Evolutionary conservation across 2,888 invertebrate genomes (phyloP), one percentile per base, ranked within the genome.

Genomic region (Smittia sp.): DNA sequence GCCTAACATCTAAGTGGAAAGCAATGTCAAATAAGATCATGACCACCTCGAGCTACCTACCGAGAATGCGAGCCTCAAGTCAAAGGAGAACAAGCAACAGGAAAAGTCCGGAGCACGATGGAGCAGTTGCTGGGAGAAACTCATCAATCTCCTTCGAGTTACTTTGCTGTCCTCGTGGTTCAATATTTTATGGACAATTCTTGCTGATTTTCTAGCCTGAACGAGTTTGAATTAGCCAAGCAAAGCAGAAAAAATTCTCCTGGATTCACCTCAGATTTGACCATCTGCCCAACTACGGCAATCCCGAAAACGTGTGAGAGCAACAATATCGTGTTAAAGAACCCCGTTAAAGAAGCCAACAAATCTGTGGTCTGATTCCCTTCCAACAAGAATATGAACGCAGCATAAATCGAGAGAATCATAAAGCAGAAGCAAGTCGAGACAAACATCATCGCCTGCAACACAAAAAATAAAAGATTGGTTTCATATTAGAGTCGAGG

Each of bases 51-150:
- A 6, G 32, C 9, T 32, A 6, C 32, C 6, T 66, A 66, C 66
- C 66, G 15, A 15, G 13, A 66, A 66, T 39, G 66, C 66, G 18
- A 66, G 38, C 20, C 18, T 32, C 13, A 13, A 38, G 7, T 66
- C 66, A 32, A 66, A 66, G 1, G 15, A 20, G 32, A 66, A 66
- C 24, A 66, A 39, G 32, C 66, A 32, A 18, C 66, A 66, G 11
- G 66, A 18, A 32, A 38, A 38, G n/a, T 39, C 20, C 13, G 66
- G 66, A 2, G 2, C 15, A 15, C 66, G 32, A 32, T 66, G 66
- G 18, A 32, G 9, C 15, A 66, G 11, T 32, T 66, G 66, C n/a
- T 66, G 66, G 7, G 66, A 66, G 15, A 66, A 66, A 7, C 15
- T 66, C 39, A 66, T n/a, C 32, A 66, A 18, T 18, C 11, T 1